Base-by-base conservation (phyloP, 2,797 vertebrate species). In the Silurus aristotelis region DNA sequence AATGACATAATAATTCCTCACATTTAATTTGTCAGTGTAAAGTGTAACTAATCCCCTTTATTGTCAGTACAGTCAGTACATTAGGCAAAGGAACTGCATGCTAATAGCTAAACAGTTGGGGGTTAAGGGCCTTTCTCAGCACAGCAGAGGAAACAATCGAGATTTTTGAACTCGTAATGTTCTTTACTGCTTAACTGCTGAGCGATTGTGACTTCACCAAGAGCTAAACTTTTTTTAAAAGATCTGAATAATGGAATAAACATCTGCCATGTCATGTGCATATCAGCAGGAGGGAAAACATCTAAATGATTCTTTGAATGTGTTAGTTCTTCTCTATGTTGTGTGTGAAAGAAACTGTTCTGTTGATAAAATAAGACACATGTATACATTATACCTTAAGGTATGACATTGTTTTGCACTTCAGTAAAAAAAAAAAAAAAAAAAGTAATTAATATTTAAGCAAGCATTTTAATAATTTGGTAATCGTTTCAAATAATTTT, bases 101-200 rank as follows among this genome's bases (percentile, higher is more conserved):
- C 1, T 52, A 63, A 80, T 52, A 64, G 38, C 43, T 25, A 20
- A 80, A 27, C 60, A 25, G 61, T 48, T 48, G 61, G 78, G n/a
- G 78, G 78, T 66, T 66, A 48, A 52, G 46, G n/a, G 46, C 60
- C 22, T 80, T 80, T 80, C 13, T 1, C 31, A 61, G 58, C 76
- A 43, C 19, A 43, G 73, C 73, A 76, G 15, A 76, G 55, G 55
- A 56, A 58, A 76, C 48, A 19, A 17, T 31, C 9, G 14, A 55
- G 48, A 48, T n/a, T 55, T 76, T 76, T 76, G 25, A 77, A 77
- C 76, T 61, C 58, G 22, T 5, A 46, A 61, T 61, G 56, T 78
- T 63, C 10, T 58, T 61, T 19, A 78, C 61, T 78, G 43, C 8
- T 52, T 48, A 48, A 19, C n/a, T 80, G 78, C 43, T 80, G 78